These are phyloP conservation scores for Corapipo altera DNA, from an alignment of 2,113 vertebrate genomes.

Conservation along the genomic window DNA sequence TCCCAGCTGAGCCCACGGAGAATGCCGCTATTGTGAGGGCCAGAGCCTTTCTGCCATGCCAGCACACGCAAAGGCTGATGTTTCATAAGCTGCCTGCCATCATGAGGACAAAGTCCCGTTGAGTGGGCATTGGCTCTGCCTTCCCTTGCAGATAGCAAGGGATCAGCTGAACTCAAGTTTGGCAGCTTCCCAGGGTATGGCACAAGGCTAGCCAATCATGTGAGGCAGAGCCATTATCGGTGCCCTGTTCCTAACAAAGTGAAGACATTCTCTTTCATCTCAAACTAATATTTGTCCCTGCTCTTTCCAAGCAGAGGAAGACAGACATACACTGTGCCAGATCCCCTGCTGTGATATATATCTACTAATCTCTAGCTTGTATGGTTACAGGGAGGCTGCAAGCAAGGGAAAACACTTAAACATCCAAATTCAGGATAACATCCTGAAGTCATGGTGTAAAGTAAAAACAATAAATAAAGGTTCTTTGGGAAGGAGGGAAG, in stretches of 20 bases:
- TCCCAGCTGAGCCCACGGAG: not conserved
- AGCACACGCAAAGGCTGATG: not conserved
- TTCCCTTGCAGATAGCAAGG: conserved; percentile 30
- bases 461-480: not conserved
- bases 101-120: conserved; percentile 42
- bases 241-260: conserved; percentile 3
- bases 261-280: conserved; percentile 51
- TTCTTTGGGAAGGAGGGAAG: not conserved
- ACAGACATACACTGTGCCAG: not conserved
- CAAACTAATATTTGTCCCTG: conserved; percentile 25
- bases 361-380: not conserved
- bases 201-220: conserved; percentile 19
- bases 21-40: not conserved
- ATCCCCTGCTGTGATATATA: not conserved
- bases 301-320: conserved; percentile 41
- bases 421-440: not conserved
- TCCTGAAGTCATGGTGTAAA: not conserved
- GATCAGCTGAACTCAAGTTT: conserved; percentile 20
- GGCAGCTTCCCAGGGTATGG: conserved; percentile 64
- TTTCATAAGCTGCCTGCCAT: conserved; percentile 3
- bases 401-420: not conserved
- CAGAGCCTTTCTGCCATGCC: not conserved
- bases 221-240: conserved; percentile 16
- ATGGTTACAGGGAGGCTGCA: not conserved
- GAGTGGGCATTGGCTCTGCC: conserved; percentile 45